Conservation (phyloP, 2,113 vertebrate species). For the Parus major region DNA sequence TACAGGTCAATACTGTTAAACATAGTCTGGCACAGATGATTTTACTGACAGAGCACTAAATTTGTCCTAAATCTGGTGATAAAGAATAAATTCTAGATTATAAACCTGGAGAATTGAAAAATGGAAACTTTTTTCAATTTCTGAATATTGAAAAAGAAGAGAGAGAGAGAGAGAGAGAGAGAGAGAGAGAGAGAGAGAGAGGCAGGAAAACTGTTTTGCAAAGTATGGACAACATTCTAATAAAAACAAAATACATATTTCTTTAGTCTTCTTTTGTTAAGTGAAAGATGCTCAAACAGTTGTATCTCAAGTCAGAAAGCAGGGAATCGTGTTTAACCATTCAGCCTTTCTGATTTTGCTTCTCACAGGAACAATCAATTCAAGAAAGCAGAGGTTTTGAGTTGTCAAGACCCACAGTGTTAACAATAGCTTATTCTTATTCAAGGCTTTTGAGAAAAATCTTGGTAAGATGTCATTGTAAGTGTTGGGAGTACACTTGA, state of each 20-base stretch:
- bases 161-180: neutral
- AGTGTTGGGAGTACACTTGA: neutral
- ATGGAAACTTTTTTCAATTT: neutral
- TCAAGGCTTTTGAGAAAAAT: slow-evolving; percentile 13
- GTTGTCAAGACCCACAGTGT: neutral
- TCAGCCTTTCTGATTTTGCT: neutral
- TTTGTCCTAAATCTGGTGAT: neutral
- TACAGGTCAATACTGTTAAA: neutral
- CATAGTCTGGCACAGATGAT: neutral
- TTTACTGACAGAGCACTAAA: neutral
- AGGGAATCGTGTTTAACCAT: neutral
- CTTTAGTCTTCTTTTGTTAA: neutral
- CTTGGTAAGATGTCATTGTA: neutral
- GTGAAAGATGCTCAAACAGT: neutral
- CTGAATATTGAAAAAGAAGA: neutral
- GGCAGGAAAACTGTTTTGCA: neutral
- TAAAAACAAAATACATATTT: neutral
- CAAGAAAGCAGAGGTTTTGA: neutral
- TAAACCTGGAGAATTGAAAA: neutral
- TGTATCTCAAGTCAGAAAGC: neutral
- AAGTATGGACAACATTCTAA: neutral
- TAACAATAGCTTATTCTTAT: slow-evolving; percentile 12
- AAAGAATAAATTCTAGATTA: neutral
- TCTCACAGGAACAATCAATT: neutral
- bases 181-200: neutral